Conservation (phyloP, 2,888 invertebrate species). For the Stratiomys singularior region DNA sequence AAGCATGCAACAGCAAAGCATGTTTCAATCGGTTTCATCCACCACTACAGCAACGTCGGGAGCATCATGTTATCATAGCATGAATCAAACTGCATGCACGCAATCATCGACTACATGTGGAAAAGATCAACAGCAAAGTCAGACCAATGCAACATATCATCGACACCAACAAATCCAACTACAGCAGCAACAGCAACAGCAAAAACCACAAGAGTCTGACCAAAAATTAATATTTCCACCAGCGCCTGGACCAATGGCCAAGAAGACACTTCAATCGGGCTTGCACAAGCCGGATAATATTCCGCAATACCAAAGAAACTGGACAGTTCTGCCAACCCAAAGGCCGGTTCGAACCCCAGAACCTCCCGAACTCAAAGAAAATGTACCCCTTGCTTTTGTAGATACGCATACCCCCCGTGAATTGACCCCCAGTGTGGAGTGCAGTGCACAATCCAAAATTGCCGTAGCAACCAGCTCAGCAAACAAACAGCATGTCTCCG, state of each 20-base stretch:
- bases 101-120: conserved; percentile 34
- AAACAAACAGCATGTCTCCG: conserved; percentile 41
- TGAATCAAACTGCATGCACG: conserved; percentile 42
- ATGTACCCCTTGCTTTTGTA: conserved; percentile 65
- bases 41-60: conserved; percentile 57
- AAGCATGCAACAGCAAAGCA: conserved; percentile 37
- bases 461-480: conserved; percentile 52
- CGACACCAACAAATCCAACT: conserved; percentile 15
- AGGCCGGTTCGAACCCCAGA: conserved; percentile 70
- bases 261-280: conserved; percentile 65
- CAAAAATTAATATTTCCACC: conserved; percentile 63
- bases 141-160: neutral
- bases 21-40: conserved; percentile 43
- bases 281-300: conserved; percentile 73
- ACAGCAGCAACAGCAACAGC: conserved; percentile 1
- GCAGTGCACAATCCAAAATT: conserved; percentile 50
- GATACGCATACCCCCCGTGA: conserved; percentile 57
- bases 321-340: conserved; percentile 71
- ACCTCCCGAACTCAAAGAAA: conserved; percentile 66
- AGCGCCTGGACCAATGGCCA: conserved; percentile 60
- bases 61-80: conserved; percentile 45
- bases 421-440: conserved; percentile 54
- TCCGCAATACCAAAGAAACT: conserved; percentile 74
- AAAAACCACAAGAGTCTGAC: conserved; percentile 57
- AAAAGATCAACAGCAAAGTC: conserved; percentile 15